A percentile compares a stretch with the other conserved stretches of the same genome.
phyloP scores from a whole-genome alignment of 2,797 vertebrate genomes.

The Zalophus californianus region DNA sequence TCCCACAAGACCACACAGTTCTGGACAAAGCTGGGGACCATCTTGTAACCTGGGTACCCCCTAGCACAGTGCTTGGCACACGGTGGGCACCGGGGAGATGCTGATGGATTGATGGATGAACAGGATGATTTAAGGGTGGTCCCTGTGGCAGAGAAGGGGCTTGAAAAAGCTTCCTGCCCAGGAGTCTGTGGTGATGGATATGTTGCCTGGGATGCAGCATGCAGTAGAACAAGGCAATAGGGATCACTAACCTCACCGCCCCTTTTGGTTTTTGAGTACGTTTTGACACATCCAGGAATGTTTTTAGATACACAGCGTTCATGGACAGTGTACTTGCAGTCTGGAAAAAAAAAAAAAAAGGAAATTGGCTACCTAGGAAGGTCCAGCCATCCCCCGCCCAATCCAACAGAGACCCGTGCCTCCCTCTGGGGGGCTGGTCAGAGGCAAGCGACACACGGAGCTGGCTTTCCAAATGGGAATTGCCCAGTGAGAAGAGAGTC shows the following conservation, averaged over 20 bases:
- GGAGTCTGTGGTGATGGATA: constrained; percentile 15
- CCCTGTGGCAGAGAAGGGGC: not conserved
- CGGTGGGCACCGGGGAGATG: not conserved
- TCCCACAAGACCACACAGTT: not conserved
- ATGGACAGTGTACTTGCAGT: constrained; percentile 98
- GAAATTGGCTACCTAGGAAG: not conserved
- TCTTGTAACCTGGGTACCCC: not conserved
- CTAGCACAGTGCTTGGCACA: not conserved
- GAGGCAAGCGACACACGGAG: not conserved
- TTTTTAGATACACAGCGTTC: constrained; percentile 97
- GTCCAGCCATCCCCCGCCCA: rapidly evolving
- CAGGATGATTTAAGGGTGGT: constrained; percentile 24
- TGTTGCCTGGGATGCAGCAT: not conserved
- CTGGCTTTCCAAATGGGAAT: not conserved
- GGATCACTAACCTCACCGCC: constrained; percentile 92
- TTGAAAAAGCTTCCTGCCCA: not conserved
- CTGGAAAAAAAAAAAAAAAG: constrained; percentile 84
- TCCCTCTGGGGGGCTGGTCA: not conserved
- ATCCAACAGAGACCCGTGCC: not conserved
- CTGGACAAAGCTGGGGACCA: not conserved
- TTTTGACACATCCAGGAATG: constrained; percentile 96
- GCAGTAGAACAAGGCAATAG: not conserved
- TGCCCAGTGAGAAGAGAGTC: not conserved
- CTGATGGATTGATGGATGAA: constrained; percentile 65
- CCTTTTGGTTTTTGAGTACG: constrained; percentile 94